Conservation (phyloP, 2,888 invertebrate genomes). For the Eilema griseolum region DNA sequence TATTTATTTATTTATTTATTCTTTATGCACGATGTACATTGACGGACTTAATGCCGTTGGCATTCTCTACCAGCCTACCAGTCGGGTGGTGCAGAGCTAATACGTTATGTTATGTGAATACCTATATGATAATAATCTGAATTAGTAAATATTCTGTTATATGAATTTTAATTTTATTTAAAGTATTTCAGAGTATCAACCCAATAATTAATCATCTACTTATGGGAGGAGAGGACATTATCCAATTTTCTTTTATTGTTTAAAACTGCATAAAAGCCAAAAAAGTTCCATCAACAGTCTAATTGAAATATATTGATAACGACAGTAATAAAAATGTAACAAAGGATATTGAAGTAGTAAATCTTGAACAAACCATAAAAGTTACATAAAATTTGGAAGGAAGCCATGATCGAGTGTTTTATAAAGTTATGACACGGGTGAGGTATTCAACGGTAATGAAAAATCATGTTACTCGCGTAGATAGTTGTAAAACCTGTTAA, state of each 20-base stretch:
- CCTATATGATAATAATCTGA: too few species aligned
- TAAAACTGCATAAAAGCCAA: neutral
- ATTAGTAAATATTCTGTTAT: too few species aligned
- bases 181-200: too few species aligned
- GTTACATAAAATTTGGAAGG: conserved; percentile 30
- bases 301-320: conserved; percentile 28
- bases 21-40: too few species aligned
- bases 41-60: too few species aligned
- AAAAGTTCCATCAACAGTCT: neutral
- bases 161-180: too few species aligned
- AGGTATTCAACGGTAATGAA: conserved; percentile 67
- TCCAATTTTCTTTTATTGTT: neutral
- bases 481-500: conserved; percentile 71
- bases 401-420: conserved; percentile 43
- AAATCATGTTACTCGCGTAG: conserved; percentile 66
- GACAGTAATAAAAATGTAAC: conserved; percentile 22
- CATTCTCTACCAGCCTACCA: too few species aligned
- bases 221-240: too few species aligned
- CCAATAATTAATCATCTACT: too few species aligned
- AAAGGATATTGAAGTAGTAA: conserved; percentile 40
- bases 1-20: too few species aligned
- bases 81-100: too few species aligned
- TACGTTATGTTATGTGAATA: too few species aligned
- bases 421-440: conserved; percentile 51
- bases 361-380: conserved; percentile 38